Evolutionary conservation across 2,113 vertebrate species (phyloP).

Genomic region (Proterorhinus semilunaris): DNA sequence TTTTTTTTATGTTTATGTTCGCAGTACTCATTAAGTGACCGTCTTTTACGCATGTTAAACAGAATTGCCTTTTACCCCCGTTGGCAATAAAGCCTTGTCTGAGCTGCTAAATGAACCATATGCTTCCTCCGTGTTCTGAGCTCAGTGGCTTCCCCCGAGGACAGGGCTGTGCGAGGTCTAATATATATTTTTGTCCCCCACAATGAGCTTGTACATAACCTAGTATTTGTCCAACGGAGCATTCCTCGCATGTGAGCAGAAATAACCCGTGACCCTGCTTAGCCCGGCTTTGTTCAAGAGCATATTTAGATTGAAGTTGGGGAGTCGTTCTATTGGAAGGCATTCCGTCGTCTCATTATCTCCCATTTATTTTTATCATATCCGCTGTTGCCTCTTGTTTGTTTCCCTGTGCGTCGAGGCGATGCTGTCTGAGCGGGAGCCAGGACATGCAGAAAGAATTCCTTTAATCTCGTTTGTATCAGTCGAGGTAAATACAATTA

Average conservation of each 20-base stretch:
- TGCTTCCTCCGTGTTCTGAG: not conserved
- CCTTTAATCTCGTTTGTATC: slow-evolving; percentile 6
- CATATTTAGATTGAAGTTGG: not conserved
- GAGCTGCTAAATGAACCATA: not conserved
- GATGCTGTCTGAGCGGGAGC: not conserved
- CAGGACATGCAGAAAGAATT: slow-evolving; percentile 1
- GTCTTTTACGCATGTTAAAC: too few species aligned
- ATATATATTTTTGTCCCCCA: not conserved
- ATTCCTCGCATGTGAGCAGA: not conserved
- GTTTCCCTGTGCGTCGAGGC: not conserved
- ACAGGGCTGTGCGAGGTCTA: not conserved
- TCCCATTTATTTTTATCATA: slow-evolving; percentile 1
- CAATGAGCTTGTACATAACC: too few species aligned
- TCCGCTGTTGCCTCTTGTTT: not conserved
- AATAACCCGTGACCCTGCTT: not conserved
- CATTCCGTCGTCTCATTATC: not conserved
- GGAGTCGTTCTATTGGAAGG: not conserved
- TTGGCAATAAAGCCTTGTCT: not conserved
- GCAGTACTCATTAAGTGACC: too few species aligned
- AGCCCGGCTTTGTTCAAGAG: not conserved
- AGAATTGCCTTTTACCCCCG: too few species aligned
- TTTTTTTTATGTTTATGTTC: too few species aligned
- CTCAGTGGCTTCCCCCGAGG: not conserved
- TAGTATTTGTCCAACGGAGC: not conserved
- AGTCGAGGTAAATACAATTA: slow-evolving; percentile 5